These are phyloP conservation scores for Axea sp. DNA, from an alignment of 2,888 invertebrate species.

Conservation along the genomic window DNA sequence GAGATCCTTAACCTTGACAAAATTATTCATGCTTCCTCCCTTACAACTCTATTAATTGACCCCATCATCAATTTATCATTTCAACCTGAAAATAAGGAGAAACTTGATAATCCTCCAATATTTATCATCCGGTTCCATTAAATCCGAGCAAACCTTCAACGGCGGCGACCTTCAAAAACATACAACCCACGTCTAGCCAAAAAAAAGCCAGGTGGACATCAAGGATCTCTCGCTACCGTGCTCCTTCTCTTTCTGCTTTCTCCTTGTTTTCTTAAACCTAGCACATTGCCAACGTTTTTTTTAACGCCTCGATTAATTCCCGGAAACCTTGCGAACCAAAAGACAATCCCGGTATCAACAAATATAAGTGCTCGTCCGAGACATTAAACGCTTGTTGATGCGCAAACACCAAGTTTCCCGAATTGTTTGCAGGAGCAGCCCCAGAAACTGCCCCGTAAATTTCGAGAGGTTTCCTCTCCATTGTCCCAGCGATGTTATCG, in stretches of 20 bases:
- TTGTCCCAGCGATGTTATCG: slow-evolving; percentile 51
- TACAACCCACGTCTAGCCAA: slow-evolving; percentile 9
- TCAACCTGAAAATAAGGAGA: slow-evolving; percentile 2
- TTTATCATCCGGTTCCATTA: slow-evolving; percentile 29
- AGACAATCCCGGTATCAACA: slow-evolving; percentile 16
- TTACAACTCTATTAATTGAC: slow-evolving; percentile 21
- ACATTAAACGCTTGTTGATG: slow-evolving; percentile 38
- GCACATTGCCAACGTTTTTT: too few relatives aligned
- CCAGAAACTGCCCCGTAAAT: slow-evolving; percentile 18
- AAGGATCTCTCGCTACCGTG: slow-evolving; percentile 17
- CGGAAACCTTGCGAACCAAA: slow-evolving; percentile 12
- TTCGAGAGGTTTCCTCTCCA: slow-evolving; percentile 48
- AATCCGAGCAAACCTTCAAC: slow-evolving; percentile 4
- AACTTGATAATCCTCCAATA: slow-evolving; percentile 30
- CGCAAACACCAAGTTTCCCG: slow-evolving; percentile 48
- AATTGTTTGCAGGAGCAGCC: slow-evolving; percentile 31
- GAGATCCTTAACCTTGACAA: too few relatives aligned
- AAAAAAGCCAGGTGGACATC: slow-evolving; percentile 29
- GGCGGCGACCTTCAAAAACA: slow-evolving; percentile 26
- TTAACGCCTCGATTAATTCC: slow-evolving; percentile 12
- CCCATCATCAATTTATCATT: slow-evolving; percentile 12
- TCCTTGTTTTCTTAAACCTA: not conserved
- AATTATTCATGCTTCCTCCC: too few relatives aligned
- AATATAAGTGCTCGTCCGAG: not conserved
- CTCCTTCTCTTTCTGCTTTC: not conserved